Evolutionary conservation across 2,113 vertebrate species (phyloP).

Genomic region (Entelurus aequoreus): DNA sequence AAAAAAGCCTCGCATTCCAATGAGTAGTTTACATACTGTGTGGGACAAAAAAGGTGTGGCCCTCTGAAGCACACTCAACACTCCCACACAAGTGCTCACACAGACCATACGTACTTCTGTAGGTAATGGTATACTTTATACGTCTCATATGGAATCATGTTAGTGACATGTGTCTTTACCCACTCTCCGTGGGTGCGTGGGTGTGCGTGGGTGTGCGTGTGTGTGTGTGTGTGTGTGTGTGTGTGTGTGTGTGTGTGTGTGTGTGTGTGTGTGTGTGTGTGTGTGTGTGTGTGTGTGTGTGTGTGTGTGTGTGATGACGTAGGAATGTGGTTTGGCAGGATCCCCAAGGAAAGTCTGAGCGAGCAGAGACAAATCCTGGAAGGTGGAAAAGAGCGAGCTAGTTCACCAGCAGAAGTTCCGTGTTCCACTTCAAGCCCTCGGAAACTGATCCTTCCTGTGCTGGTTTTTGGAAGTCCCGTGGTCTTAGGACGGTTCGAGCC

Average conservation of each 20-base stretch:
- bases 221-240: too few species aligned
- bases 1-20: neutral
- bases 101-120: neutral
- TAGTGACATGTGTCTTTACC: too few species aligned
- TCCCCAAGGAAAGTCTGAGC: slow-evolving; percentile 36
- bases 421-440: neutral
- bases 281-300: slow-evolving; percentile 8
- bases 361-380: slow-evolving; percentile 13
- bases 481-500: slow-evolving; percentile 11
- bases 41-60: neutral
- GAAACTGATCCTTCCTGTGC: neutral
- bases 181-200: too few species aligned
- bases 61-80: too few species aligned
- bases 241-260: too few species aligned
- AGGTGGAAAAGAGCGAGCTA: slow-evolving; percentile 14
- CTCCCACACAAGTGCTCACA: neutral
- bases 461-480: neutral
- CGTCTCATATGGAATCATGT: too few species aligned
- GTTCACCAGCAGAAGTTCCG: neutral
- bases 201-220: too few species aligned
- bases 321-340: slow-evolving; percentile 59
- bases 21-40: neutral
- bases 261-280: slow-evolving; percentile 2
- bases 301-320: slow-evolving; percentile 35
- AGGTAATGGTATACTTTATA: too few species aligned